A percentile compares a stretch with the other conserved stretches of the same genome.
Evolutionary conservation across 2,797 vertebrate species (phyloP).

Genomic region (Chelonia mydas): DNA sequence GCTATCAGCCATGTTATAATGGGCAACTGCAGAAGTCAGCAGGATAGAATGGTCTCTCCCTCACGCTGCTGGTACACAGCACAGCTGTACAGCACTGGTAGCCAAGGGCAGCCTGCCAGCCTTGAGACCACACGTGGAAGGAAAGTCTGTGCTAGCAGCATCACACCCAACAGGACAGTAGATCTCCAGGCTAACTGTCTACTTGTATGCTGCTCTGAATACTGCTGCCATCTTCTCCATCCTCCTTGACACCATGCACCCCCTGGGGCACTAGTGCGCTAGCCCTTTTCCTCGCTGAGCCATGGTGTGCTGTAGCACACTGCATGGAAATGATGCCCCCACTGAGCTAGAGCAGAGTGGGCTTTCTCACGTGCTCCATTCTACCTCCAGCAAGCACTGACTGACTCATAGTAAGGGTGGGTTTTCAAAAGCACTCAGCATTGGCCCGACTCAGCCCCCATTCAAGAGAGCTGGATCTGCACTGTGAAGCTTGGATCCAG

Average conservation of each 20-base stretch:
- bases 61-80: background rate
- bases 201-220: background rate
- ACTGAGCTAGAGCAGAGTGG: background rate
- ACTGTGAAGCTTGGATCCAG: background rate
- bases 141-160: background rate
- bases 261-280: background rate
- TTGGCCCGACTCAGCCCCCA: background rate
- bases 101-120: background rate
- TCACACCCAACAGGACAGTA: fast-evolving
- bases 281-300: background rate
- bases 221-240: background rate
- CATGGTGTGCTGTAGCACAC: fast-evolving
- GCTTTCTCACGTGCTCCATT: background rate
- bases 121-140: fast-evolving
- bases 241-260: background rate
- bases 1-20: background rate
- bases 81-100: background rate
- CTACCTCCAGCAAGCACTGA: background rate
- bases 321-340: background rate
- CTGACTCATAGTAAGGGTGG: background rate
- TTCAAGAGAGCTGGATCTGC: background rate
- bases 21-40: background rate
- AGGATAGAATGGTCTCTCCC: background rate
- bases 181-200: fast-evolving
- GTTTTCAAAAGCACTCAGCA: background rate